Evolutionary conservation across 2,888 invertebrate species (phyloP), one percentile per base, ranked within the genome.

Genomic region (Drosophila falleni): DNA sequence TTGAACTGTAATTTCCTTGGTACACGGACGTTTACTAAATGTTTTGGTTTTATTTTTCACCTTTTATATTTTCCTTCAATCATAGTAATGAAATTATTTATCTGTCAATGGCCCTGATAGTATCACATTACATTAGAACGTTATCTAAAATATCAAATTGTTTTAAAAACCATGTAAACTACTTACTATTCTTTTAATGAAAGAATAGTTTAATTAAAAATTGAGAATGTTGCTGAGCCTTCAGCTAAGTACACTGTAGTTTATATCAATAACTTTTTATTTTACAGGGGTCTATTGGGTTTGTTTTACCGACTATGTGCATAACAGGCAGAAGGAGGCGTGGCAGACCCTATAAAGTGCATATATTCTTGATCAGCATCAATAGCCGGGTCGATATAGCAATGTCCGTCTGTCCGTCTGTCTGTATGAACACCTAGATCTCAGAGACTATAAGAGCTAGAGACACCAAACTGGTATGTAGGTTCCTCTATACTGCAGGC

Each of bases 11-110:
- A 54, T 55, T 71, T 41, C 15, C 39, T 56, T 41, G 49, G 6
- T 42, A 13, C n/a, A 13, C 31, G 15, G 8, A 23, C 13, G 63
- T 65, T 66, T 59, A 82, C 81, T 85, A 66, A 68, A 55, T 31
- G 26, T 1, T 13, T 53, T 13, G 46, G 29, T 29, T 31, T 64
- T 39, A 15, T 44, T 47, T 47, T 49, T 60, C 49, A 53, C 39
- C 75, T 78, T 80, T 71, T 85, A 82, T 85, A 82, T 72, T 65
- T 71, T 55, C 44, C 47, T 15, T 33, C 81, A 78, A 82, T 82
- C 58, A 85, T 35, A 49, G 63, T 77, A 75, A 82, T 75, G 55
- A 63, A 50, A 23, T 35, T 63, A 56, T 55, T 26, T 42, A 16
- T 49, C 58, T 46, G 62, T 58, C 75, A 69, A 55, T 53, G 59